Conservation (phyloP, 2,888 invertebrate genomes). For the Drosophila mulleri region DNA sequence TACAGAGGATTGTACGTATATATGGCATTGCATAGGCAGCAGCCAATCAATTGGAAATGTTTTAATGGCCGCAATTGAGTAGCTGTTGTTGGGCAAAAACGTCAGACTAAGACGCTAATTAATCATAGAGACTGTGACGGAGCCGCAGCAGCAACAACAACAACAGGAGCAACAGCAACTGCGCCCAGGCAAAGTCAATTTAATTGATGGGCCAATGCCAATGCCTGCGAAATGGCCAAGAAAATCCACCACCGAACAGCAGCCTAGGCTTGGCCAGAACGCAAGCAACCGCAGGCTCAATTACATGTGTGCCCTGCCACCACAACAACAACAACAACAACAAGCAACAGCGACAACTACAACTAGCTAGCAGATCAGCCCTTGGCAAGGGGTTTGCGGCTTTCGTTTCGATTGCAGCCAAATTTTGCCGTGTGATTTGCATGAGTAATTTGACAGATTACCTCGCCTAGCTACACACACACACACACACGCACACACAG, state of each 20-base stretch:
- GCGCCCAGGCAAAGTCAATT: conserved; percentile 63
- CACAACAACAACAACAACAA: conserved; percentile 15
- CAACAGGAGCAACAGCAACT: conserved; percentile 17
- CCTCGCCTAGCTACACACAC: conserved; percentile 42
- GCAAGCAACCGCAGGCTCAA: conserved; percentile 60
- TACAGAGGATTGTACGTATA: background rate
- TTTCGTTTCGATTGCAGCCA: conserved; percentile 22
- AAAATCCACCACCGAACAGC: conserved; percentile 46
- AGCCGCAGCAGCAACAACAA: conserved; percentile 19
- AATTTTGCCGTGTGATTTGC: conserved; percentile 66
- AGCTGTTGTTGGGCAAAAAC: conserved; percentile 24
- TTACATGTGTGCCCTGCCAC: conserved; percentile 52
- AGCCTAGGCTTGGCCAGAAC: conserved; percentile 32
- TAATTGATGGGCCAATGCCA: conserved; percentile 74
- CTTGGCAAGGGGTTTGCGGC: conserved; percentile 6
- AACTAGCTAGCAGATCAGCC: background rate
- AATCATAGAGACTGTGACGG: conserved; percentile 64
- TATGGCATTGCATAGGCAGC: conserved; percentile 1
- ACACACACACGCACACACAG: conserved; percentile 29
- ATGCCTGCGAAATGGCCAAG: conserved; percentile 28
- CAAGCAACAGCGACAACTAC: conserved; percentile 7
- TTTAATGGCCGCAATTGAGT: conserved; percentile 44
- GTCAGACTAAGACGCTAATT: conserved; percentile 72
- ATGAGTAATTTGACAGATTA: conserved; percentile 83
- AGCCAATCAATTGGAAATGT: conserved; percentile 77